A percentile compares a stretch with the other conserved stretches of the same genome.
These are phyloP conservation scores for Crossaster papposus DNA, from an alignment of 53 echinoderm and acorn worm species.

Conservation along the genomic window DNA sequence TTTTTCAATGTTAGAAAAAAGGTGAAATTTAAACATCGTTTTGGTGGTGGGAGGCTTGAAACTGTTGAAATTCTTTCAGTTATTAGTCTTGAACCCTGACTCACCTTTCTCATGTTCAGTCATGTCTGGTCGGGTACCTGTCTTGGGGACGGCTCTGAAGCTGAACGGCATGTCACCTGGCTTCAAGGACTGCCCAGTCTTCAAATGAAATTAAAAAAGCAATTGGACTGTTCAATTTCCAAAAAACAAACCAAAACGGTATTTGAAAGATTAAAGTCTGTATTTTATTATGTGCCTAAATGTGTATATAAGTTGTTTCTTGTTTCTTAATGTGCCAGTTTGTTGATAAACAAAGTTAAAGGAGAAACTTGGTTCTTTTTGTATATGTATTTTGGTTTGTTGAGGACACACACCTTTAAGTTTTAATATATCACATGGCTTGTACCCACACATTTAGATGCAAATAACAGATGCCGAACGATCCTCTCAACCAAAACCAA, in stretches of 20 bases:
- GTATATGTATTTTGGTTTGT: no score
- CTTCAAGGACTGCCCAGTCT: conserved; percentile 68
- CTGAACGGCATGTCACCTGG: conserved; percentile 81
- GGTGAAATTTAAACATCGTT: no score
- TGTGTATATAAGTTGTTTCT: no score
- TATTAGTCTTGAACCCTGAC: not conserved
- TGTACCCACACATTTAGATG: not conserved
- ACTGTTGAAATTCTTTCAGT: not conserved
- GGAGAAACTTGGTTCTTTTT: no score
- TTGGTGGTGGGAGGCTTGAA: no score
- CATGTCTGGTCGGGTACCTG: conserved; percentile 80
- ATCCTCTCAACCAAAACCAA: not conserved
- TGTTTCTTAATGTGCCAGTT: no score
- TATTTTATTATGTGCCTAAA: no score
- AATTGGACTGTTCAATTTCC: not conserved
- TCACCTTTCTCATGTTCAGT: conserved; percentile 77
- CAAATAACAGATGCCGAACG: not conserved
- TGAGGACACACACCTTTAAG: not conserved
- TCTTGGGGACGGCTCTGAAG: conserved; percentile 83
- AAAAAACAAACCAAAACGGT: no score
- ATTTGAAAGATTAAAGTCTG: no score
- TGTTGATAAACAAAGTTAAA: no score
- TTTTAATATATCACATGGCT: not conserved
- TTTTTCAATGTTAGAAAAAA: not conserved
- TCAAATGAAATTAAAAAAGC: not conserved